Evolutionary conservation across 2,888 invertebrate genomes (phyloP), one percentile per base, ranked within the genome.

Genomic region (Acrobasis repandana): DNA sequence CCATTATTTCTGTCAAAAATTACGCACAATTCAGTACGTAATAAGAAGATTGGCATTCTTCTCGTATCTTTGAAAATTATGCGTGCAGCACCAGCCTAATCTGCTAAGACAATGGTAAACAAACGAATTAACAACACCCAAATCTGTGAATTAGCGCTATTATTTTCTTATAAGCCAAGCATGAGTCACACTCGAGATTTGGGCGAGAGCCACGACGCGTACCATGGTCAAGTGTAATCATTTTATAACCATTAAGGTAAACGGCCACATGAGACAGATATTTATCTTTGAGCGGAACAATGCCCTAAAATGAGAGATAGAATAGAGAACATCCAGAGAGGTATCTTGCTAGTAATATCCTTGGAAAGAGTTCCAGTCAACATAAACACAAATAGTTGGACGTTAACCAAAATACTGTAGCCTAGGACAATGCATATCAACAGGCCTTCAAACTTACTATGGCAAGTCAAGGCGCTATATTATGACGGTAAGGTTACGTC

Each of bases 41-140:
- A n/a, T n/a, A n/a, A n/a, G n/a, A n/a, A n/a, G n/a, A n/a, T n/a
- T n/a, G n/a, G n/a, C 2, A 28, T 28, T 28, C 38, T 10, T 11
- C 38, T 38, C 38, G 38, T 38, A 38, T 38, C 38, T 10, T 11
- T 11, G 11, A 6, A 38, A 38, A 11, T 14, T 6, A 38, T 14
- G 4, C 28, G 28, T 5, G 28, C 38, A 38, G 14, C 10, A 38
- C 10, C 14, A 38, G 10, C 2, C 8, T 34, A 34, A 33, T 51
- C 34, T n/a, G 14, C 15, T 36, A 36, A 52, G 15, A 34, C n/a
- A 33, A 34, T 52, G 2, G 52, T 34, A 52, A 34, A 52, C 52
- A 52, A 52, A 52, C 52, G 15, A 16, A 36, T 16, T 52, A 52
- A 36, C 52, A 52, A 16, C 52, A 36, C 52, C 52, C 16, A 36